Base-by-base conservation (phyloP, 1,140 invertebrate species). In the Dendroctonus ponderosae region DNA sequence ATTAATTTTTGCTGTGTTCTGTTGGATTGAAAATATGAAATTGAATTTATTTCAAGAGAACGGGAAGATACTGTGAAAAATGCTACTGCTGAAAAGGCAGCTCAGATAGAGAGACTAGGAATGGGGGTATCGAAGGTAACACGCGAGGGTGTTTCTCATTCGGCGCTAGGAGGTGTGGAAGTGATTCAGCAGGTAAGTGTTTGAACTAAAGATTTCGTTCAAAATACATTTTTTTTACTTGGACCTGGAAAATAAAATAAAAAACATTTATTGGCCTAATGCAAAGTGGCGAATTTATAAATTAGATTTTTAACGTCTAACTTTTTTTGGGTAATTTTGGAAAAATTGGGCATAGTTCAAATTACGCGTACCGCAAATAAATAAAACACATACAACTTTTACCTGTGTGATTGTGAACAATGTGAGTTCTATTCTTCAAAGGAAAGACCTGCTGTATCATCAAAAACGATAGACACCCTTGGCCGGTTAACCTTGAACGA, bases 151-250 rank as follows among this genome's bases (percentile, higher is more conserved):
- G 71, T 67, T 44, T 71, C 57, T 66, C 97, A 99, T 83, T 97
- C 94, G 7, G 94, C 93, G 8, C 77, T 96, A 48, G 89, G 87
- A 56, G 96, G 98, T 76, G 98, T 99, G 94, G 87, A 91, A 73
- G 87, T 86, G 6, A 95, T 99, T 73, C 89, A 94, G 76, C 96
- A 98, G 80, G 91, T 91, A 75, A 83, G 81, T 67, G n/a, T 56
- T 26, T 26, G 26, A 26, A 26, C 1, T 26, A 26, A 26, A 26
- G 26, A 26, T 3, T 26, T 26, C 26, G 1, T 26, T 26, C 26
- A 26, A 26, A 26, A 26, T 26, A 26, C 26, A 26, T 2, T 2
- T 2, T 26, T 26, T 26, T 26, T 3, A 26, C 26, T 26, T 26
- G 26, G 26, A 26, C 1, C 26, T 26, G 26, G 26, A 26, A 26